Base-by-base conservation (phyloP, 2,797 vertebrate genomes). In the Coregonus suidteri region DNA sequence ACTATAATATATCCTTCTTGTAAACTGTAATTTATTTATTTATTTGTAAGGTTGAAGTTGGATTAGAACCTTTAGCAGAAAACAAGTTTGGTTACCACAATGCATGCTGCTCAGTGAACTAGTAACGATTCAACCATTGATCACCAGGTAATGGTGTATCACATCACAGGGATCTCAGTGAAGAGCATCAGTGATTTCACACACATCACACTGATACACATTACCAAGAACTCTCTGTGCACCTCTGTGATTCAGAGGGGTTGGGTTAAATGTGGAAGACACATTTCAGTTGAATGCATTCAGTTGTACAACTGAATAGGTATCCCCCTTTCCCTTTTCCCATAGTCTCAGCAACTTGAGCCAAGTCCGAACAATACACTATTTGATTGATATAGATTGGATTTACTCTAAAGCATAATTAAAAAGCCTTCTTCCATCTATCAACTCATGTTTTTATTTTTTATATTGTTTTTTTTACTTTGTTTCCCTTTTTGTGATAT, bases 161-260 rank as follows among this genome's bases (percentile, higher is more conserved):
- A 89, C 71, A 96, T 98, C 91, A 98, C 98, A 31, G 96, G 96
- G 76, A 97, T 99, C 30, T 94, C 96, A 11, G 74, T 31, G 25
- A 25, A 25, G 25, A 25, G 25, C 25, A 96, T 97, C 86, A 83
- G 75, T 1, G 95, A 97, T 16, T 95, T 97, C 4, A 88, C 95
- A 77, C 88, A 92, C 0, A 93, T 94, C 0, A 93, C 95, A 13
- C 52, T 99, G 81, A 92, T 66, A 77, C 91, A 95, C 76, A 82
- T 96, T 6, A 68, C 93, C 11, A 83, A 89, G 76, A 86, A 73
- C 34, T 67, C 76, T 85, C 80, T 20, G 0, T 3, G 31, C 31
- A 34, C 31, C 31, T 34, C 31, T 34, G 2, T 34, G 31, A 34
- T 34, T 34, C 31, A 34, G 31, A 34, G 31, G 31, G 31, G 31